phyloP scores from a whole-genome alignment of 2,113 vertebrate species.

The Gila orcuttii region DNA sequence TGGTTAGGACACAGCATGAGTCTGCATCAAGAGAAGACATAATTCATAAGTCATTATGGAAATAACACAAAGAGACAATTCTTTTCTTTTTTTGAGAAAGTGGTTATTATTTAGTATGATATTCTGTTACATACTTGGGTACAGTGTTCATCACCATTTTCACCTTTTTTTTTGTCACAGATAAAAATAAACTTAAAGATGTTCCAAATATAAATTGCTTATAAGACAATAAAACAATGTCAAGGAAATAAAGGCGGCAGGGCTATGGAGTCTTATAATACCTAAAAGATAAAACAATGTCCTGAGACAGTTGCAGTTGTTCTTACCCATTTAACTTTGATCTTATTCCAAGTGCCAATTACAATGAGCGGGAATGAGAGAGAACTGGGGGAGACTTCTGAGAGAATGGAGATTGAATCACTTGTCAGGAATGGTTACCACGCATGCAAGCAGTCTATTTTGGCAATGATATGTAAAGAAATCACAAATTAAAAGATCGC shows the following conservation, averaged over 20 bases:
- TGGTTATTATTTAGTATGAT: constrained; percentile 77
- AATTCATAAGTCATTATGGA: constrained; percentile 26
- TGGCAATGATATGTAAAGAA: constrained; percentile 60
- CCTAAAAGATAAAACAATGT: constrained; percentile 56
- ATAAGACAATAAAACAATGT: constrained; percentile 70
- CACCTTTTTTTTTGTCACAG: constrained; percentile 60
- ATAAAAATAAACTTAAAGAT: constrained; percentile 75
- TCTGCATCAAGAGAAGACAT: neutral
- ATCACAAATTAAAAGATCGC: constrained; percentile 54
- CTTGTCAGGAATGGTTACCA: constrained; percentile 64
- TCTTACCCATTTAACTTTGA: constrained; percentile 43
- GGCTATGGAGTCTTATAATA: constrained; percentile 66
- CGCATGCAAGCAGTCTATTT: constrained; percentile 67
- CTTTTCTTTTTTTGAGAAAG: constrained; percentile 74
- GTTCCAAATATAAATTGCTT: constrained; percentile 79
- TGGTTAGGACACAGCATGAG: neutral
- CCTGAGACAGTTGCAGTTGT: constrained; percentile 30
- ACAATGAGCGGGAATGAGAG: constrained; percentile 59
- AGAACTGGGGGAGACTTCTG: constrained; percentile 53
- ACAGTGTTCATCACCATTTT: constrained; percentile 71
- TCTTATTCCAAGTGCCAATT: constrained; percentile 64
- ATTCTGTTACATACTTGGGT: constrained; percentile 69
- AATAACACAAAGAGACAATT: constrained; percentile 51
- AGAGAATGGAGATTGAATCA: constrained; percentile 33
- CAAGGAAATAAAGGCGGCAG: constrained; percentile 68